A percentile compares a stretch with the other conserved stretches of the same genome.
These are phyloP conservation scores for Polyergus mexicanus DNA, from an alignment of 1,140 invertebrate genomes.

Conservation along the genomic window DNA sequence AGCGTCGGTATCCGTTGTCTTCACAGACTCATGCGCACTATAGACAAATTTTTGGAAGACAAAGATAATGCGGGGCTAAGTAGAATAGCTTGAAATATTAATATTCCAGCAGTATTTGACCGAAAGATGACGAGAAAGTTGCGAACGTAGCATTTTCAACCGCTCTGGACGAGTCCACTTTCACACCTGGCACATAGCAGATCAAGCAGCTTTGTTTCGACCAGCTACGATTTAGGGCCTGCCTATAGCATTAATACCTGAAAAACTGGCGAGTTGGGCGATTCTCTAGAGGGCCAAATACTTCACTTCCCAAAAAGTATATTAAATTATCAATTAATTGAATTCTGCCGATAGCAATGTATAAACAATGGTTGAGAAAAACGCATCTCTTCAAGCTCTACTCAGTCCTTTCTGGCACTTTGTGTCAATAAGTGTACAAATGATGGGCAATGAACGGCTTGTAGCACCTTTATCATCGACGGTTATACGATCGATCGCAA, in stretches of 20 bases:
- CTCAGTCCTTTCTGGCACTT: neutral
- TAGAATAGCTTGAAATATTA: neutral
- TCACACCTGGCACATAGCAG: neutral
- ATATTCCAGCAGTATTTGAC: neutral
- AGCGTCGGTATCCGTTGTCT: neutral
- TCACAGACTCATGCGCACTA: constrained; percentile 49
- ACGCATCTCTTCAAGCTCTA: neutral
- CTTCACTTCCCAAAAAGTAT: neutral
- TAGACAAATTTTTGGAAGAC: neutral
- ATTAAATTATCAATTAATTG: no score
- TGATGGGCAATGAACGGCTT: neutral
- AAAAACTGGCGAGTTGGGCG: neutral
- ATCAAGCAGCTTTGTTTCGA: neutral
- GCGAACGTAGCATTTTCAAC: neutral
- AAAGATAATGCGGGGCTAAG: neutral
- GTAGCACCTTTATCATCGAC: neutral
- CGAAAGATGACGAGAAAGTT: neutral
- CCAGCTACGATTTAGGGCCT: neutral
- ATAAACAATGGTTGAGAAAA: neutral
- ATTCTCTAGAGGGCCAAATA: neutral
- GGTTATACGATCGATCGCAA: neutral
- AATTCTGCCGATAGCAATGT: neutral
- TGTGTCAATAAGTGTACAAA: neutral
- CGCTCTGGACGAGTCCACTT: constrained; percentile 20
- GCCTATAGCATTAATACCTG: neutral